A percentile compares a stretch with the other conserved stretches of the same genome.
Conservation (phyloP, 1,140 invertebrate species). For the Drosophila yakuba region DNA sequence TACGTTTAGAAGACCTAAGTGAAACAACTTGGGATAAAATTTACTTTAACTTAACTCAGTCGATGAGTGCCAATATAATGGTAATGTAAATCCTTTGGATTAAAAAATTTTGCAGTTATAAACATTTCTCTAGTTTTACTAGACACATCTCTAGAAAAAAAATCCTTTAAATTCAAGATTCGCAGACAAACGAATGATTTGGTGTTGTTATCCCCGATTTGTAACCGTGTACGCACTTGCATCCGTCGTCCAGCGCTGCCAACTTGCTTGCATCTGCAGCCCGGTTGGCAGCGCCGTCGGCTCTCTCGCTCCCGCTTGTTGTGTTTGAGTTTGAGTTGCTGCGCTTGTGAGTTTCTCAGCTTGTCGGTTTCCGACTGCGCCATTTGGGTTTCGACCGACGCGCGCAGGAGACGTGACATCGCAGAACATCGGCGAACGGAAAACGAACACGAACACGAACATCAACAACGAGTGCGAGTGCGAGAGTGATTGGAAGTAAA, state of each 20-base stretch:
- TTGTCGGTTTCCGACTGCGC: slow-evolving; percentile 3
- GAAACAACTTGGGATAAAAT: no score
- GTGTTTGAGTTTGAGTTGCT: neutral
- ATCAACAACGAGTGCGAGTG: slow-evolving; percentile 17
- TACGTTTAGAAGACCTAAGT: no score
- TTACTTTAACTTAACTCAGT: no score
- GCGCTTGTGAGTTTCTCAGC: neutral
- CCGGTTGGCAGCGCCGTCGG: slow-evolving; percentile 25
- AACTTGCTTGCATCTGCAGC: slow-evolving; percentile 10
- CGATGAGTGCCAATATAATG: no score
- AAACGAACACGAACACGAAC: slow-evolving; percentile 20
- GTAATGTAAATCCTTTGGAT: no score
- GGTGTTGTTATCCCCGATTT: neutral
- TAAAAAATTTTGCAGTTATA: no score
- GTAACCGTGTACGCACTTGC: slow-evolving; percentile 14
- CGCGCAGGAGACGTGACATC: slow-evolving; percentile 53
- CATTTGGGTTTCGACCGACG: slow-evolving; percentile 65
- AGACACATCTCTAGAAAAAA: no score
- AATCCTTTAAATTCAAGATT: no score
- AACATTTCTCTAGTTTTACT: no score
- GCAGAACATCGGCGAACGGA: slow-evolving; percentile 16
- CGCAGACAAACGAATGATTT: no score
- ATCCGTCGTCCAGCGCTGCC: neutral
- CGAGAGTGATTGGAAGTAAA: slow-evolving; percentile 28
- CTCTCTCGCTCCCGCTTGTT: slow-evolving; percentile 31